phyloP scores from a whole-genome alignment of 2,113 vertebrate species.

The Pterocles burchelli region DNA sequence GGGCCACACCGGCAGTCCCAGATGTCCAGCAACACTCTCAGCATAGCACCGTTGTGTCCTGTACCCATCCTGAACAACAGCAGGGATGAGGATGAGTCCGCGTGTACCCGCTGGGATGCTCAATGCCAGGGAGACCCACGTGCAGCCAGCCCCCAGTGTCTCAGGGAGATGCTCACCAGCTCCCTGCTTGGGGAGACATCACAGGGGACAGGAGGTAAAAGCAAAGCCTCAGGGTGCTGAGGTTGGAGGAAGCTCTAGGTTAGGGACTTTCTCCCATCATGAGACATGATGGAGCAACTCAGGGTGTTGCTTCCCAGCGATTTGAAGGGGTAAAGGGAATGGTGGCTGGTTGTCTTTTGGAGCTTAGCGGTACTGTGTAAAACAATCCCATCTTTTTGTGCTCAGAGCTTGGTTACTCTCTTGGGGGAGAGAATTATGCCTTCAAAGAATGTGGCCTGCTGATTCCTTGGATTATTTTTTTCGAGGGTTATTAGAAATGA shows the following conservation, averaged over 20 bases:
- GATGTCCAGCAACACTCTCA: not conserved
- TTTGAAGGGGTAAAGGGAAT: not conserved
- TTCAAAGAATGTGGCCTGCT: not conserved
- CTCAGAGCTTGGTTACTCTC: not conserved
- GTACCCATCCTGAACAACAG: not conserved
- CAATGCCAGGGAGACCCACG: accelerated
- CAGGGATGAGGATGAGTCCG: not conserved
- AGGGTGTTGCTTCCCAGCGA: not conserved
- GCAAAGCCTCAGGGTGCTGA: not conserved
- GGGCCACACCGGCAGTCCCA: not conserved
- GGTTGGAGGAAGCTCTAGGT: not conserved
- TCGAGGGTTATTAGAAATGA: not conserved
- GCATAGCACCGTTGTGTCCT: not conserved
- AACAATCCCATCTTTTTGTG: not conserved
- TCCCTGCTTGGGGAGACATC: not conserved
- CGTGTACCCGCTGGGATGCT: accelerated
- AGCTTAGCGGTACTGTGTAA: slow-evolving; percentile 77
- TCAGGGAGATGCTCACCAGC: not conserved
- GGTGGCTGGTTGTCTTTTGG: not conserved
- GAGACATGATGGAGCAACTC: not conserved
- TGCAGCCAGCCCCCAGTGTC: too few species aligned
- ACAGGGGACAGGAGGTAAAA: not conserved
- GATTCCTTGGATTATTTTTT: not conserved
- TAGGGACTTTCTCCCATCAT: not conserved
- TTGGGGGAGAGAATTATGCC: not conserved